phyloP scores from a whole-genome alignment of 2,113 vertebrate species.

The Hepsetus odoe region DNA sequence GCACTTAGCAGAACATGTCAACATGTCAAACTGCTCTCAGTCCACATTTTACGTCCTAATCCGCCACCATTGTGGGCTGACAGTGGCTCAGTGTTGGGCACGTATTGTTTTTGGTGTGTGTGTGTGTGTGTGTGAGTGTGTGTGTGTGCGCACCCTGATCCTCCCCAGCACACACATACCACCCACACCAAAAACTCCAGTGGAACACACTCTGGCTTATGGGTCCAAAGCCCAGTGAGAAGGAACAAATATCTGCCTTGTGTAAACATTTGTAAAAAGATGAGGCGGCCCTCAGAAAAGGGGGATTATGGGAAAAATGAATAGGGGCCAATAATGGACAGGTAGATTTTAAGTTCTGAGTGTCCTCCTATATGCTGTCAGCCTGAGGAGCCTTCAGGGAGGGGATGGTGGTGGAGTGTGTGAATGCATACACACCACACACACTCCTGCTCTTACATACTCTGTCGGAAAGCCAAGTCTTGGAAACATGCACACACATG shows the following conservation, averaged over 20 bases:
- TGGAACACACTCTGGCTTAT: too few species aligned
- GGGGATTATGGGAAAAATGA: constrained; percentile 73
- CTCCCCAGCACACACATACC: too few species aligned
- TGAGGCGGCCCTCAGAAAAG: constrained; percentile 59
- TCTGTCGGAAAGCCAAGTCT: not conserved
- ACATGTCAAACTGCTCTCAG: constrained; percentile 75
- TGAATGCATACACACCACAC: not conserved
- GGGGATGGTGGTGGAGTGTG: constrained; percentile 35
- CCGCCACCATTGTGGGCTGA: constrained; percentile 79
- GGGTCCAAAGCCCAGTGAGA: constrained; percentile 51
- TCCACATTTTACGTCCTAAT: constrained; percentile 80
- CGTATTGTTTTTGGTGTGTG: constrained; percentile 61
- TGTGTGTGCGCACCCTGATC: too few species aligned
- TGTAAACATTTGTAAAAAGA: constrained; percentile 71
- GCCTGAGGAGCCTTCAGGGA: constrained; percentile 51
- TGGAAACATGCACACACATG: not conserved
- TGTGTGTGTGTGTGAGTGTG: too few species aligned
- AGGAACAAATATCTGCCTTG: constrained; percentile 69
- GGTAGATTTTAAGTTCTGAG: constrained; percentile 57
- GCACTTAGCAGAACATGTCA: constrained; percentile 80
- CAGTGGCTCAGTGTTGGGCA: constrained; percentile 74
- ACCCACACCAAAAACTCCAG: too few species aligned
- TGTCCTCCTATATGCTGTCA: constrained; percentile 68
- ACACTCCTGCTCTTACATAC: not conserved
- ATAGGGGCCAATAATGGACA: constrained; percentile 67